A percentile compares a stretch with the other conserved stretches of the same genome.
Conservation (phyloP, 2,888 invertebrate species). For the Ophraella communa region DNA sequence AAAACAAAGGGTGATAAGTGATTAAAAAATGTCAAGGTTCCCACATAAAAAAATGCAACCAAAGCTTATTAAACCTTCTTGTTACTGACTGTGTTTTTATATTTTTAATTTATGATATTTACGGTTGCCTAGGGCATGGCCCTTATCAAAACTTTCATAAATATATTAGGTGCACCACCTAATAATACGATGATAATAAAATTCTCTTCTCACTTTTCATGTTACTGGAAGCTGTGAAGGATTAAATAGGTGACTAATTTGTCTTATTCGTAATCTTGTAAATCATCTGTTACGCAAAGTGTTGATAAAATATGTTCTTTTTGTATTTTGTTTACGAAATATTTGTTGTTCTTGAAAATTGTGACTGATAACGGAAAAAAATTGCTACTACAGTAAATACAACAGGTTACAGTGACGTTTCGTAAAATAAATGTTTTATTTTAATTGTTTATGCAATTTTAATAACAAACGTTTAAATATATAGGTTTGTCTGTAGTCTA, state of each 20-base stretch:
- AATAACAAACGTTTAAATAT: too few relatives aligned
- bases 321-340: not conserved
- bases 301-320: not conserved
- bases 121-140: constrained; percentile 33
- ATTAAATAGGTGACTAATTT: not conserved
- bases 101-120: constrained; percentile 39
- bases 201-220: not conserved
- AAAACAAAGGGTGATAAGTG: not conserved
- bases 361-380: too few relatives aligned
- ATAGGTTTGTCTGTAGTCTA: too few relatives aligned
- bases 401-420: too few relatives aligned
- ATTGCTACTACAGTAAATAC: too few relatives aligned
- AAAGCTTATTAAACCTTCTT: not conserved
- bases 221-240: not conserved
- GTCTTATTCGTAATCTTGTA: too few relatives aligned
- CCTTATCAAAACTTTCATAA: constrained; percentile 43
- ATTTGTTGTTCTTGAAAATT: not conserved
- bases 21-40: not conserved
- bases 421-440: too few relatives aligned
- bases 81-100: not conserved
- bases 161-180: constrained; percentile 24
- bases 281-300: not conserved
- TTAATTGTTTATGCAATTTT: too few relatives aligned
- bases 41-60: not conserved
- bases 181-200: constrained; percentile 9